Conservation (phyloP, 2,888 invertebrate species). For the Schizotus pectinicornis region DNA sequence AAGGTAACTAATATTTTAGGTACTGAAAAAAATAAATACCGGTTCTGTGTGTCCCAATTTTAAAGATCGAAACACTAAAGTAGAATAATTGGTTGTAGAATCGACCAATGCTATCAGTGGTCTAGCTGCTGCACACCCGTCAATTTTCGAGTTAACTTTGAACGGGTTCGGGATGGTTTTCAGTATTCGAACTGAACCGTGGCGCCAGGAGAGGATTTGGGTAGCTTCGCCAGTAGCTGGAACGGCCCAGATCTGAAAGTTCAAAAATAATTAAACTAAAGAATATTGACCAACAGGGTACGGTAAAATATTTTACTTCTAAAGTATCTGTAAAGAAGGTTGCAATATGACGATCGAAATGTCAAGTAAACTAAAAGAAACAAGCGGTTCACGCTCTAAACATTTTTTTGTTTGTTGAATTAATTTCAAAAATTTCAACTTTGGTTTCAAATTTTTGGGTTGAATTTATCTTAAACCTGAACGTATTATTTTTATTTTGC, state of each 20-base stretch:
- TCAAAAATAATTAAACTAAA: constrained; percentile 11
- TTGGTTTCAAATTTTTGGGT: no score
- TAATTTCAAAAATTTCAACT: no score
- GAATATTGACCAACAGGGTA: no score
- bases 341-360: not conserved
- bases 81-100: constrained; percentile 68
- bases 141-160: constrained; percentile 59
- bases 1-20: no score
- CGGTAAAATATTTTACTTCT: no score
- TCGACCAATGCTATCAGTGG: constrained; percentile 93
- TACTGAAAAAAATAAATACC: constrained; percentile 53
- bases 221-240: constrained; percentile 91
- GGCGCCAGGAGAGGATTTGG: constrained; percentile 93
- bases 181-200: constrained; percentile 83
- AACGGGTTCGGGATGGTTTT: constrained; percentile 83
- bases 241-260: constrained; percentile 79
- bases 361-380: no score
- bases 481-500: no score
- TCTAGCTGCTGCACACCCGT: constrained; percentile 79
- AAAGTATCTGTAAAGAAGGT: constrained; percentile 4
- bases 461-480: no score
- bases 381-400: no score
- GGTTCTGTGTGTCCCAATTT: constrained; percentile 73
- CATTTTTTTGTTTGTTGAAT: no score
- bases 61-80: constrained; percentile 84